Conservation (phyloP, 2,888 invertebrate species). For the Diaperis boleti region DNA sequence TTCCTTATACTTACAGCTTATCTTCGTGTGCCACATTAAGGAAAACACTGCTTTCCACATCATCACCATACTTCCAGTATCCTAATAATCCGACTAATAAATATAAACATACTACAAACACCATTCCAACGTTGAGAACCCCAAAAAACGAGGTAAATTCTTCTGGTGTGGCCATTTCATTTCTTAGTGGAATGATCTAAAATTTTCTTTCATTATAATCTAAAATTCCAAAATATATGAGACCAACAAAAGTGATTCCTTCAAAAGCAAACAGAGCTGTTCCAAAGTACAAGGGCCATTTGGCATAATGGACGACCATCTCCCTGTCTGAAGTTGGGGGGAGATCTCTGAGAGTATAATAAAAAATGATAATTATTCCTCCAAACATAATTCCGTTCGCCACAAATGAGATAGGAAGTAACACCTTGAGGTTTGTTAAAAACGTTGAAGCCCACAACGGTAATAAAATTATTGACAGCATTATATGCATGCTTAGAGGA, state of each 20-base stretch:
- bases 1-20: not conserved
- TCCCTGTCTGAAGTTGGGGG: slow-evolving; percentile 62
- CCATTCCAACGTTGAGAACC: slow-evolving; percentile 88
- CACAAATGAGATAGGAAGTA: slow-evolving; percentile 73
- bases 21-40: slow-evolving; percentile 78
- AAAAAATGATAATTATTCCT: slow-evolving; percentile 80
- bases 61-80: slow-evolving; percentile 80
- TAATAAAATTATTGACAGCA: slow-evolving; percentile 76
- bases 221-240: not conserved
- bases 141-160: slow-evolving; percentile 82
- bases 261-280: slow-evolving; percentile 95
- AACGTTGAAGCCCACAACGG: slow-evolving; percentile 69
- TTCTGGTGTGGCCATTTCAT: slow-evolving; percentile 82
- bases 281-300: slow-evolving; percentile 87
- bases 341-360: slow-evolving; percentile 79
- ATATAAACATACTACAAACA: slow-evolving; percentile 79
- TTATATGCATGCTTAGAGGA: slow-evolving; percentile 71
- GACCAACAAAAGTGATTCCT: slow-evolving; percentile 84
- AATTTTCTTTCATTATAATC: slow-evolving; percentile 29
- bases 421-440: slow-evolving; percentile 25
- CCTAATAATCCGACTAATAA: slow-evolving; percentile 85
- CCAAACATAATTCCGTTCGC: slow-evolving; percentile 81
- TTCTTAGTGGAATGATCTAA: slow-evolving; percentile 87
- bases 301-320: not conserved
- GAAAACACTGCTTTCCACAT: slow-evolving; percentile 83